Evolutionary conservation across 2,888 invertebrate genomes (phyloP), one percentile per base, ranked within the genome.

Genomic region (Acronicta alni): DNA sequence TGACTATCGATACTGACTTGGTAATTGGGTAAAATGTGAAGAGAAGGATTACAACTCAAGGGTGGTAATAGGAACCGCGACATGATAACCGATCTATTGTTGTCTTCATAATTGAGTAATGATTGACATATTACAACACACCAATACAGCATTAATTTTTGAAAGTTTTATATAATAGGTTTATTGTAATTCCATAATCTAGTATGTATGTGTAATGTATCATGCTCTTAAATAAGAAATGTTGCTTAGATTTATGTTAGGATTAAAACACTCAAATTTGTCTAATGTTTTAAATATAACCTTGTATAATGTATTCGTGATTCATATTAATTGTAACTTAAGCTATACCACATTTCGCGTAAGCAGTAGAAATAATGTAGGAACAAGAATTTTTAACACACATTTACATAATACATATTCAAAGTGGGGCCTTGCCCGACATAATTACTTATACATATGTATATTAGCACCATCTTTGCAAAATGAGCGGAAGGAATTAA

Each of bases 331-430:
- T 35, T 30, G 30, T 39, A 16, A 39, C 10, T 39, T 39, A 9
- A 12, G 17, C 18, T 4, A 42, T 49, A 47, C 42, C 39, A 16
- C 39, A 30, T 41, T 56, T 45, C 41, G 43, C 43, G 51, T 56
- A 44, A 54, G 43, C 46, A 47, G 53, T 51, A 30, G 44, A 49
- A 56, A 48, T 52, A n/a, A 46, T 64, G 67, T 69, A 51, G 37
- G 17, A 10, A 35, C 53, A 71, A 46, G 42, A 45, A 60, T 68
- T 72, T 68, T 68, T 62, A 65, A 61, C 53, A 41, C 59, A 45
- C 44, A 75, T 75, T 71, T 61, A 56, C 75, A 73, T 73, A 75
- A 71, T 67, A 57, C 53, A 69, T 72, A 74, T 72, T 74, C 72
- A 72, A 47, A 51, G 49, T 49, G 39, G 46, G 70, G 47, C 66